A percentile compares a stretch with the other conserved stretches of the same genome.
These are phyloP conservation scores for Tuta absoluta DNA, from an alignment of 2,888 invertebrate genomes.

Conservation along the genomic window DNA sequence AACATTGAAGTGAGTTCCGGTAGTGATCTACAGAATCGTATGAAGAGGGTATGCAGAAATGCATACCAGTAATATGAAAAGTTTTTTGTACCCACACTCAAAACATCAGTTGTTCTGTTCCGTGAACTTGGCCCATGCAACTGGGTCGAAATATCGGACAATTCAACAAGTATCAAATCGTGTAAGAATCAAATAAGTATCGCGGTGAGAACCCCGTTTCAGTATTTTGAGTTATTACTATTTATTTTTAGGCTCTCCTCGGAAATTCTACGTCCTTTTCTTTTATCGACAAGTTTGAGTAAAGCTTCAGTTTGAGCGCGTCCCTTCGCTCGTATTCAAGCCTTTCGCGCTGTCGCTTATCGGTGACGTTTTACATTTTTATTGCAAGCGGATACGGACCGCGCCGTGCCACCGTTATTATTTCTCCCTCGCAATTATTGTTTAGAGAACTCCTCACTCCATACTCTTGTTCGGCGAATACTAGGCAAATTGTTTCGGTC, in stretches of 20 bases:
- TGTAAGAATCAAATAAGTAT: too few relatives aligned
- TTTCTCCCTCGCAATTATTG: slow-evolving; percentile 78
- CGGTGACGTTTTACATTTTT: slow-evolving; percentile 80
- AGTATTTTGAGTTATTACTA: not conserved
- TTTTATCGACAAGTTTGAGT: slow-evolving; percentile 27
- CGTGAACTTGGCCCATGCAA: too few relatives aligned
- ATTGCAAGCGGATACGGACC: slow-evolving; percentile 79
- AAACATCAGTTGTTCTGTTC: too few relatives aligned
- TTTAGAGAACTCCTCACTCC: slow-evolving; percentile 64
- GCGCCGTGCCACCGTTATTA: slow-evolving; percentile 74
- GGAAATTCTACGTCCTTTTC: not conserved
- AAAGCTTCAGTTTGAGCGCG: slow-evolving; percentile 37
- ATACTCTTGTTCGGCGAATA: slow-evolving; percentile 33
- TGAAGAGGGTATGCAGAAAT: too few relatives aligned
- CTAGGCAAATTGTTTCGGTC: not conserved
- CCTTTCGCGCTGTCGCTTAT: slow-evolving; percentile 76
- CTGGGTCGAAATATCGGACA: too few relatives aligned
- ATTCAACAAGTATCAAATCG: too few relatives aligned
- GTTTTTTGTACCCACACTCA: too few relatives aligned
- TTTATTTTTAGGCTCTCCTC: too few relatives aligned
- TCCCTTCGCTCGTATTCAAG: slow-evolving; percentile 60
- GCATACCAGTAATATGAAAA: too few relatives aligned
- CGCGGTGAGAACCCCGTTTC: too few relatives aligned
- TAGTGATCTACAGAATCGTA: too few relatives aligned
- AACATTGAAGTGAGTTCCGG: too few relatives aligned